Conservation (phyloP, 2,113 vertebrate species). For the Apteryx mantelli region DNA sequence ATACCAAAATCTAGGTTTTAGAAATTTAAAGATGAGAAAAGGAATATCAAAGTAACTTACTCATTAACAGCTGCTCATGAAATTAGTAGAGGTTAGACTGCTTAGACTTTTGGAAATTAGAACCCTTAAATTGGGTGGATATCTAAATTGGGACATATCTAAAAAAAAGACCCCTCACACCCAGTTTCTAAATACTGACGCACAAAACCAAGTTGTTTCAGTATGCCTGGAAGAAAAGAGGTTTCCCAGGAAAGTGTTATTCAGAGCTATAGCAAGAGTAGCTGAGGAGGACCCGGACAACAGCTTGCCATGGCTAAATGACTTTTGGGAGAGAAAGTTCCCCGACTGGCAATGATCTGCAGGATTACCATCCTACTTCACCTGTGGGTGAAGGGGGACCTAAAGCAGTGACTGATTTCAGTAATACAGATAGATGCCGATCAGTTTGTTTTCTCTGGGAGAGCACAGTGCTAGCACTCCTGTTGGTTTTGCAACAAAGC, state of each 20-base stretch:
- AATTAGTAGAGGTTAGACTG: background rate
- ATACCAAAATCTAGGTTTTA: background rate
- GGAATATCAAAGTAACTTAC: background rate
- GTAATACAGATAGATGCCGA: background rate
- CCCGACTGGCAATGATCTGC: background rate
- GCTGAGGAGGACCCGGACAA: rapidly evolving
- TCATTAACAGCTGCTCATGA: background rate
- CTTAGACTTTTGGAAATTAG: background rate
- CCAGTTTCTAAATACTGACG: background rate
- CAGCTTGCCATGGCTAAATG: background rate
- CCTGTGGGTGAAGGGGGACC: background rate
- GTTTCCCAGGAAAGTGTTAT: background rate
- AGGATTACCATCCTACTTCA: background rate
- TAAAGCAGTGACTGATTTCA: background rate
- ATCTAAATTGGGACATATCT: background rate
- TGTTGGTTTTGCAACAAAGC: background rate
- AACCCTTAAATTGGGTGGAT: background rate
- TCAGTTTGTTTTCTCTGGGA: background rate
- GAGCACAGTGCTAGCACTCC: background rate
- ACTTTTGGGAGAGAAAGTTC: background rate
- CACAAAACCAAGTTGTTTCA: background rate
- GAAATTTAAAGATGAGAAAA: background rate
- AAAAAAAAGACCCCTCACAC: background rate
- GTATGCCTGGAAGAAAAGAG: background rate
- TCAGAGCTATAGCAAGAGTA: background rate